These are phyloP conservation scores for Battus philenor DNA, from an alignment of 1,140 invertebrate species.

Conservation along the genomic window DNA sequence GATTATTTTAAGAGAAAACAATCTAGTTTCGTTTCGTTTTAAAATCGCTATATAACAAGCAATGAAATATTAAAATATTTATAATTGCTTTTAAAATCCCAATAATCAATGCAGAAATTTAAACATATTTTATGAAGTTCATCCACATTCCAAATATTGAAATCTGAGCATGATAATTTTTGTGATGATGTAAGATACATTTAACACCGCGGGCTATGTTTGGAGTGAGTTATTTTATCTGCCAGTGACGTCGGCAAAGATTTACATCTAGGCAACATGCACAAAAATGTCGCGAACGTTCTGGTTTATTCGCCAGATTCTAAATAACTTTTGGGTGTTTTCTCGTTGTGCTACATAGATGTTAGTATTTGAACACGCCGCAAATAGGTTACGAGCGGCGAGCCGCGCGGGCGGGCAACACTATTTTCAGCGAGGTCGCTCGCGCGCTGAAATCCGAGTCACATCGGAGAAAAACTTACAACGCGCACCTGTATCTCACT, in stretches of 20 bases:
- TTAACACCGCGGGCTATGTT: conserved; percentile 3
- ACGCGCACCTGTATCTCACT: conserved; percentile 23
- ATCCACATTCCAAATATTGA: background rate
- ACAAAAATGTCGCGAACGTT: conserved; percentile 40
- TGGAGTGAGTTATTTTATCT: conserved; percentile 12
- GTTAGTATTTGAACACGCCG: conserved; percentile 49
- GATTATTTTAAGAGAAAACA: no score
- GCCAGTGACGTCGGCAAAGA: background rate
- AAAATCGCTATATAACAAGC: no score
- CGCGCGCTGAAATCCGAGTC: conserved; percentile 64
- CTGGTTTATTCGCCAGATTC: conserved; percentile 47
- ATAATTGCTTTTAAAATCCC: no score
- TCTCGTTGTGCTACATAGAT: conserved; percentile 70
- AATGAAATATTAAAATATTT: no score
- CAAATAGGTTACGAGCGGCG: conserved; percentile 56
- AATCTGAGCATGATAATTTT: background rate
- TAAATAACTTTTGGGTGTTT: conserved; percentile 65
- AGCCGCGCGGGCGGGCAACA: conserved; percentile 35
- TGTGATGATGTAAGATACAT: conserved; percentile 7
- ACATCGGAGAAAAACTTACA: conserved; percentile 31
- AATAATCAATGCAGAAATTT: no score
- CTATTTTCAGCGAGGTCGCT: conserved; percentile 68
- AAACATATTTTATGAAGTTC: no score
- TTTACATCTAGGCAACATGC: conserved; percentile 4
- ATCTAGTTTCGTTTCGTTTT: no score